Base-by-base conservation (phyloP, 2,888 invertebrate genomes). In the Phengaris alcon region DNA sequence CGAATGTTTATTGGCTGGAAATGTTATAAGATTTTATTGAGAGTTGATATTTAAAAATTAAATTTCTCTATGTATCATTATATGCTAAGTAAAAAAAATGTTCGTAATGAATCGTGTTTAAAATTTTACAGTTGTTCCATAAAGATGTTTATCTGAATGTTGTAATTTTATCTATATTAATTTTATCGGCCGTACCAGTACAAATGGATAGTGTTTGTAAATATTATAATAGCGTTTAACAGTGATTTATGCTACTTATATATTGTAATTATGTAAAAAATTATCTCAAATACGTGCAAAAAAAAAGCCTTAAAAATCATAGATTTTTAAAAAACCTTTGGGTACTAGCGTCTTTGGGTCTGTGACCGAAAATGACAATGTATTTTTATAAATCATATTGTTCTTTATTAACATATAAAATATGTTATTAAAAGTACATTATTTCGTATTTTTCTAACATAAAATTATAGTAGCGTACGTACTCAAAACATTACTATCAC, bases 321-420 rank as follows among this genome's bases (percentile, higher is more conserved):
- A 91, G 92, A 92, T 92, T 92, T 93, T 92, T 91, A 89, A 90
- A 85, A 81, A 85, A 84, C 87, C 84, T 79, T 88, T 91, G 89
- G 90, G 90, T 90, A 91, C 91, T 91, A 91, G 91, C 88, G 89
- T 87, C 91, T 88, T 84, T 86, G 86, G 89, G 88, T 87, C 84
- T 79, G 84, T 82, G 87, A 88, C 85, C 88, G 86, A 84, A 80
- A 83, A 83, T 87, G 90, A 87, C 89, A 87, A 91, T 92, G 91
- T 93, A 93, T 93, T 93, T 93, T 93, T 93, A 91, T 92, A 92
- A 90, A 91, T 85, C 88, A 90, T 92, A 91, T 93, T 91, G 90
- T 90, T 90, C 90, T 93, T 91, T 91, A 92, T 90, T 92, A 92
- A 92, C 92, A 92, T 93, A 92, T 92, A 88, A 88, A 87, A 93